Evolutionary conservation across 2,113 vertebrate species (phyloP).

Genomic region (Deroptyus accipitrinus): DNA sequence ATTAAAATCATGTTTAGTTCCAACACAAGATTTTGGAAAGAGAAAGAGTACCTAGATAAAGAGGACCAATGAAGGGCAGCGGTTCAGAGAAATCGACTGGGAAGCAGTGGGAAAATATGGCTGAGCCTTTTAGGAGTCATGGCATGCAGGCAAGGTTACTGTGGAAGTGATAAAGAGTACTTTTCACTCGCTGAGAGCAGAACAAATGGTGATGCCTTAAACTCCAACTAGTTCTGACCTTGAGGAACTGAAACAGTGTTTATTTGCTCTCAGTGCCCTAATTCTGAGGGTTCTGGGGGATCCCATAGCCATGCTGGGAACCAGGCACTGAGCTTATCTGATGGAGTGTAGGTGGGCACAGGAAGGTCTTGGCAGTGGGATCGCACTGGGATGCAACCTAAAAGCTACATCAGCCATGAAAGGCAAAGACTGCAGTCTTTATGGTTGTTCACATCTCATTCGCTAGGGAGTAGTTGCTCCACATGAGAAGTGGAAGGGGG

Average conservation of each 20-base stretch:
- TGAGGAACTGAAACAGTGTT: neutral
- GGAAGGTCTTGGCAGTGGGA: neutral
- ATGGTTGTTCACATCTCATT: neutral
- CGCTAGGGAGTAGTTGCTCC: neutral
- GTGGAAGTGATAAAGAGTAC: neutral
- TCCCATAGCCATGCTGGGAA: rapidly evolving
- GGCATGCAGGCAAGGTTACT: neutral
- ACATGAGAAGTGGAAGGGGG: neutral
- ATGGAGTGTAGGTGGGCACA: neutral
- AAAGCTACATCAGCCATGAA: neutral
- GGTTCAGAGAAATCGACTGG: neutral
- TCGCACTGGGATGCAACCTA: neutral
- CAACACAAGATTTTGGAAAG: neutral
- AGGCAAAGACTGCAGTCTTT: neutral
- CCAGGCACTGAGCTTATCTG: neutral
- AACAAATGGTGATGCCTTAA: neutral
- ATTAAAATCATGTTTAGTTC: neutral
- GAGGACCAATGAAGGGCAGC: neutral
- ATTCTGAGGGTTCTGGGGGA: neutral
- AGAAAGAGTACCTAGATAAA: neutral
- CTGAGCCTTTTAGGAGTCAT: neutral
- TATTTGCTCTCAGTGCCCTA: neutral
- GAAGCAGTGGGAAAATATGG: neutral
- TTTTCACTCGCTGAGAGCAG: neutral
- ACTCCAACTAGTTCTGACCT: neutral